Evolutionary conservation across 1,140 invertebrate species (phyloP).

Genomic region (Gonioctena quinquepunctata): DNA sequence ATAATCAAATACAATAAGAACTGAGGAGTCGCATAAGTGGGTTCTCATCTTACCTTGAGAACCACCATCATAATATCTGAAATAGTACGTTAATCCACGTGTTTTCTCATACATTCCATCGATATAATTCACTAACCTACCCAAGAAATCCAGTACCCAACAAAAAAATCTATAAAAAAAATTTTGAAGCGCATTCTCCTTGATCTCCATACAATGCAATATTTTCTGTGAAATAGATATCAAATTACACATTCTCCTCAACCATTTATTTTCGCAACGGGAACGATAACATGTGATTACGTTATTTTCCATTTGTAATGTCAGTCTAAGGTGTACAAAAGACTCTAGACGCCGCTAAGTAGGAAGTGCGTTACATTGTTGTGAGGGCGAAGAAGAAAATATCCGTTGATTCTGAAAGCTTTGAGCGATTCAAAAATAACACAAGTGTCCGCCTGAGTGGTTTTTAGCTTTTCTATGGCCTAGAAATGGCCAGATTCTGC

Average conservation of each 20-base stretch:
- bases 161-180: not conserved
- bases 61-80: no score
- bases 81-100: no score
- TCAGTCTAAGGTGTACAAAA: not conserved
- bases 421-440: slow-evolving; percentile 30
- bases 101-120: no score
- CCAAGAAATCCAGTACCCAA: no score
- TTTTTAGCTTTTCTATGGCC: slow-evolving; percentile 31
- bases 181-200: not conserved
- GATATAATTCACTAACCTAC: no score
- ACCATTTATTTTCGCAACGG: slow-evolving; percentile 1
- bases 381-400: slow-evolving; percentile 2
- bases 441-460: slow-evolving; percentile 35
- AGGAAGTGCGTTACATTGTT: slow-evolving; percentile 17
- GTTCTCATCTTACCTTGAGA: no score
- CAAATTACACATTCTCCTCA: not conserved
- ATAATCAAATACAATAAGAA: no score
- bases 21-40: no score
- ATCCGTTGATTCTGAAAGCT: slow-evolving; percentile 8
- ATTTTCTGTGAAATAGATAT: slow-evolving; percentile 6
- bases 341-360: slow-evolving; percentile 8
- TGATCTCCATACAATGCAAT: not conserved
- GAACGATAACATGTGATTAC: slow-evolving; percentile 10
- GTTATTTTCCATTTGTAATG: slow-evolving; percentile 8
- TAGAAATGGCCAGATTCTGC: slow-evolving; percentile 32